phyloP scores from a whole-genome alignment of 2,113 vertebrate genomes.

The Mirza zaza region DNA sequence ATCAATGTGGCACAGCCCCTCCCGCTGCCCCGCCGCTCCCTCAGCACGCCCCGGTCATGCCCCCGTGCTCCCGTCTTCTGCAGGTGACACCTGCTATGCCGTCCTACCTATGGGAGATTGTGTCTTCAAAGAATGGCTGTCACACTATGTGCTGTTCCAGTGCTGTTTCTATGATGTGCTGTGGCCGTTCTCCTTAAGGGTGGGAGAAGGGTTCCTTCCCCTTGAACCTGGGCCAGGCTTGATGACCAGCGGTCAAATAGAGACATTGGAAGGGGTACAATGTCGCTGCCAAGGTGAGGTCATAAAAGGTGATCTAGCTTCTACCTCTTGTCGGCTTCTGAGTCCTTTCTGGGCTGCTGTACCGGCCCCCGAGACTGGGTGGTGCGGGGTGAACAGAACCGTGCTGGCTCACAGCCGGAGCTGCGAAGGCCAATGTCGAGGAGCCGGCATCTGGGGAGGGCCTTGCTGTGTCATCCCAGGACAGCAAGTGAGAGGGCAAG shows the following conservation, averaged over 20 bases:
- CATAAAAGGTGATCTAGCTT: not conserved
- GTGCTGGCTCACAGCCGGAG: not conserved
- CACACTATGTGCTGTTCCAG: not conserved
- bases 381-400: not conserved
- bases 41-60: not conserved
- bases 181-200: not conserved
- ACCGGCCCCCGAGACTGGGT: not conserved
- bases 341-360: not conserved
- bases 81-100: not conserved
- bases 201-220: not conserved
- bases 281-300: not conserved
- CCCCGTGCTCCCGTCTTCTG: not conserved
- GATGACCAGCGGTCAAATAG: not conserved
- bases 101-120: not conserved
- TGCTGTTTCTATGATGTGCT: not conserved
- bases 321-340: not conserved
- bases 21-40: not conserved
- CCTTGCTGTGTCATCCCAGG: not conserved
- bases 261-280: not conserved
- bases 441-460: not conserved
- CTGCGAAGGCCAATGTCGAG: not conserved
- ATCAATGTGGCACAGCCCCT: no score
- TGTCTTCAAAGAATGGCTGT: not conserved
- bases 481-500: no score
- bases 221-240: not conserved